phyloP scores from a whole-genome alignment of 2,797 vertebrate species.

The Chelon auratus region DNA sequence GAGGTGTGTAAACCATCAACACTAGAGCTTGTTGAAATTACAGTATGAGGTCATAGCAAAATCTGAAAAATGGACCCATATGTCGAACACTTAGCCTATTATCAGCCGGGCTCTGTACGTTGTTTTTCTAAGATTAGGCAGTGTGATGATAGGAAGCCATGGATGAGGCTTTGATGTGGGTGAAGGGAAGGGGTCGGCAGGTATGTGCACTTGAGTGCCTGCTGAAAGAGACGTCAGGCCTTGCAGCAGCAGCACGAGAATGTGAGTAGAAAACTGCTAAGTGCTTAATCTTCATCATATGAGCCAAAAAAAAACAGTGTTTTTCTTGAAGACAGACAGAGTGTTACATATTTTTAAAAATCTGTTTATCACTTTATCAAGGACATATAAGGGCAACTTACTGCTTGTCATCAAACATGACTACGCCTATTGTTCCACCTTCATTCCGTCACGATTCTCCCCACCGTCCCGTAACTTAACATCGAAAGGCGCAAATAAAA shows the following conservation, averaged over 20 bases:
- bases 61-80: constrained; percentile 62
- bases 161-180: constrained; percentile 66
- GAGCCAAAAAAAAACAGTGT: constrained; percentile 30
- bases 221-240: constrained; percentile 64
- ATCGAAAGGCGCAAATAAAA: constrained; percentile 26
- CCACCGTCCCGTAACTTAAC: constrained; percentile 15
- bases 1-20: constrained; percentile 13
- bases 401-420: background rate
- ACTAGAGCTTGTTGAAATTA: constrained; percentile 10
- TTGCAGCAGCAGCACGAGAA: constrained; percentile 47
- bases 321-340: constrained; percentile 16
- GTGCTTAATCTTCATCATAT: background rate
- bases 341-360: constrained; percentile 25
- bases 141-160: constrained; percentile 61
- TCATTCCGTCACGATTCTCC: constrained; percentile 27
- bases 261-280: constrained; percentile 37
- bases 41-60: constrained; percentile 47
- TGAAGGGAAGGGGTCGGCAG: constrained; percentile 48
- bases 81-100: constrained; percentile 32
- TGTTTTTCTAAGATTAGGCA: constrained; percentile 50
- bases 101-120: background rate
- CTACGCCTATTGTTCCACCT: background rate
- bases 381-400: constrained; percentile 9
- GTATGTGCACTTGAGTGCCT: constrained; percentile 56
- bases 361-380: constrained; percentile 20